A percentile compares a stretch with the other conserved stretches of the same genome.
Evolutionary conservation across 2,113 vertebrate genomes (phyloP).

Genomic region (Siniperca knerii): DNA sequence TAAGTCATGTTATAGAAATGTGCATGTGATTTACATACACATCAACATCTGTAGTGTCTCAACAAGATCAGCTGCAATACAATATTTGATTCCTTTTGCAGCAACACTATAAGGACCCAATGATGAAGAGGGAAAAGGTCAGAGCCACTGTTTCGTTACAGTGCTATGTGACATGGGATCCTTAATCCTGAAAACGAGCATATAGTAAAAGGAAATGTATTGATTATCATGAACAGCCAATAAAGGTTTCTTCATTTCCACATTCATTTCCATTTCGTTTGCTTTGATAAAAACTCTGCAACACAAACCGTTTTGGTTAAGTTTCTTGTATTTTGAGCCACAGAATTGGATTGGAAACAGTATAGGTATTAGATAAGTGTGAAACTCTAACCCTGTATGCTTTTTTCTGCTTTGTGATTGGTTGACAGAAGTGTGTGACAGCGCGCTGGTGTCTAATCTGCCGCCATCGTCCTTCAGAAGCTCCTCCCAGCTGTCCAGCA

Average conservation of each 20-base stretch:
- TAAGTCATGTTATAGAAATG: not conserved
- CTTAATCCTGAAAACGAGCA: too few relatives aligned
- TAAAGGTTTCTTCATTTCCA: not conserved
- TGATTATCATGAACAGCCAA: not conserved
- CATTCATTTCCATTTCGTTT: not conserved
- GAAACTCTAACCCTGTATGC: not conserved
- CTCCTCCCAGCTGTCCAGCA: constrained; percentile 89
- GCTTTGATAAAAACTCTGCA: not conserved
- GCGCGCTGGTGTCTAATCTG: constrained; percentile 87
- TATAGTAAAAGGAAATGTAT: not conserved
- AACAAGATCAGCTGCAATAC: not conserved
- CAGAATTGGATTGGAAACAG: not conserved
- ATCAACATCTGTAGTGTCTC: not conserved
- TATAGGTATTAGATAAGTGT: not conserved
- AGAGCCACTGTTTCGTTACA: not conserved
- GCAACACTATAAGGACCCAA: not conserved
- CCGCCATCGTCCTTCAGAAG: constrained; percentile 90
- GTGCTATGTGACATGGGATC: not conserved
- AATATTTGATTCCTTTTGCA: not conserved
- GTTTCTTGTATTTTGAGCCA: not conserved
- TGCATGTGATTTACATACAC: not conserved
- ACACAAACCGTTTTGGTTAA: not conserved
- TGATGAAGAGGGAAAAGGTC: not conserved
- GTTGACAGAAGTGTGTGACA: constrained; percentile 90
- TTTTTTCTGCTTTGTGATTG: constrained; percentile 49